phyloP scores from a whole-genome alignment of 2,113 vertebrate genomes.

The Pomatostomus ruficeps region DNA sequence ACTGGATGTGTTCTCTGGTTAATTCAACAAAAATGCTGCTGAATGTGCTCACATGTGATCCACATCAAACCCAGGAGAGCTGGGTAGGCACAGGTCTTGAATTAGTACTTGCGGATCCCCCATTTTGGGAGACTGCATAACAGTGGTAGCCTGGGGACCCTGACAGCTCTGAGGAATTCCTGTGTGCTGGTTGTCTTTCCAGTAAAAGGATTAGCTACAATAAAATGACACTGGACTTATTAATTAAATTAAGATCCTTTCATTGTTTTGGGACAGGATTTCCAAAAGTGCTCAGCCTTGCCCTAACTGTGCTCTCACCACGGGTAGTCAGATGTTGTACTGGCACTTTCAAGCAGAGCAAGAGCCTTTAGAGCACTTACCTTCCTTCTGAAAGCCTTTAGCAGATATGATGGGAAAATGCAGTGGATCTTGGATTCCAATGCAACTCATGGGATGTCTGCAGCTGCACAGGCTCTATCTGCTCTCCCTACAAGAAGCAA shows the following conservation, averaged over 20 bases:
- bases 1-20: background rate
- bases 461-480: background rate
- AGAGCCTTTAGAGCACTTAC: background rate
- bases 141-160: background rate
- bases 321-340: background rate
- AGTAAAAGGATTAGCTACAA: slow-evolving; percentile 11
- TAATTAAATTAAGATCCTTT: background rate
- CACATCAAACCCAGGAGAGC: background rate
- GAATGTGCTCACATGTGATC: background rate
- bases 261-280: background rate
- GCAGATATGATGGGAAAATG: background rate
- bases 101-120: background rate
- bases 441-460: background rate
- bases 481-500: background rate
- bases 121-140: background rate
- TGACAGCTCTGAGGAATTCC: background rate
- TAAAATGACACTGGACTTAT: background rate
- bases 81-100: background rate
- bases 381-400: background rate
- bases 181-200: background rate
- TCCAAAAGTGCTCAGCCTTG: background rate
- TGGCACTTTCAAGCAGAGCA: background rate
- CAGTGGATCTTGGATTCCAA: background rate
- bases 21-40: background rate
- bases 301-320: background rate